phyloP scores from a whole-genome alignment of 2,888 invertebrate genomes.

The Agrochola lychnidis region DNA sequence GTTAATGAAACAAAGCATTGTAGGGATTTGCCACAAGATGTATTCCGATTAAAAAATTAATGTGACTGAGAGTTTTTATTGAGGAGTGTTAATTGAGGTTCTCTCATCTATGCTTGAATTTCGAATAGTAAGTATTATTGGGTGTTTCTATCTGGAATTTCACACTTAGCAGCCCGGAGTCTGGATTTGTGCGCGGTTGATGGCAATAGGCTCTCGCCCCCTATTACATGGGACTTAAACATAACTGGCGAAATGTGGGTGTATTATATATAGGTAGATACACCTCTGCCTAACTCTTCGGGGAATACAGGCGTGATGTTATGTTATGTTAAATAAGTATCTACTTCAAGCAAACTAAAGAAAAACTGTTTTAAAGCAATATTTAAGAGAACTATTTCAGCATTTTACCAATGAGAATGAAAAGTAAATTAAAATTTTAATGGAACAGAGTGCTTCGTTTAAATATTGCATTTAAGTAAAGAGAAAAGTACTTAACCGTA shows the following conservation, averaged over 20 bases:
- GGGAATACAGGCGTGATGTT: too few relatives aligned
- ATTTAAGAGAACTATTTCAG: slow-evolving; percentile 21
- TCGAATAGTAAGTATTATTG: neutral
- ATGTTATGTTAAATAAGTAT: too few relatives aligned
- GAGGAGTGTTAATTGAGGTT: too few relatives aligned
- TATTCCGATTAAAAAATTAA: neutral
- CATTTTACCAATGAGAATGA: neutral
- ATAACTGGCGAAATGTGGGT: too few relatives aligned
- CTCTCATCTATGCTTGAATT: too few relatives aligned
- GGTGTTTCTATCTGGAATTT: too few relatives aligned
- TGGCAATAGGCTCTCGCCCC: too few relatives aligned
- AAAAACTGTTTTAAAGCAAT: neutral
- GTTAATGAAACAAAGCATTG: neutral
- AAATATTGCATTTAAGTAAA: slow-evolving; percentile 38
- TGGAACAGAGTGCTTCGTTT: slow-evolving; percentile 21
- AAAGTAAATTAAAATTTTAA: slow-evolving; percentile 13
- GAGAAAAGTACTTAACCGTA: slow-evolving; percentile 31
- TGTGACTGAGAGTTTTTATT: neutral
- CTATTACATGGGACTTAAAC: too few relatives aligned
- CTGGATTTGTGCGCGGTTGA: too few relatives aligned
- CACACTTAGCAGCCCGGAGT: too few relatives aligned
- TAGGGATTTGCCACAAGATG: neutral
- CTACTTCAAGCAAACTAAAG: neutral
- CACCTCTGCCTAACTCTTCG: too few relatives aligned
- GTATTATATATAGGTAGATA: too few relatives aligned